Conservation (phyloP, 2,797 vertebrate genomes). For the Triplophysa yarkandensis region DNA sequence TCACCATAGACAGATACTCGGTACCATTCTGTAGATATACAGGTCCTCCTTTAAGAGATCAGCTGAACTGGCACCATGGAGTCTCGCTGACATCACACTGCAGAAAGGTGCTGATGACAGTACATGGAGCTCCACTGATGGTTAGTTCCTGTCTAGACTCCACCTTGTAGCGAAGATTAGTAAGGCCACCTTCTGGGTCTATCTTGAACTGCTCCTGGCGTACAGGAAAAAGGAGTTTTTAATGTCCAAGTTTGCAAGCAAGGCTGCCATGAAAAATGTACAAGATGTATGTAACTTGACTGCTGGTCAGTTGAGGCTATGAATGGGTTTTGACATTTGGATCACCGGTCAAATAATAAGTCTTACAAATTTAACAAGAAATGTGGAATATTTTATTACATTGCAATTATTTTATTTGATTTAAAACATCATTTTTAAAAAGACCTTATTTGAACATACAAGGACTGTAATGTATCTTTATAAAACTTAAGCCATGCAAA, state of each 20-base stretch:
- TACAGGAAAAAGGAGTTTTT: background rate
- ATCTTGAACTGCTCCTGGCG: constrained; percentile 94
- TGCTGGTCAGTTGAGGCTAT: background rate
- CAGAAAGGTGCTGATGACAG: constrained; percentile 84
- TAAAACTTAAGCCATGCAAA: too few relatives aligned
- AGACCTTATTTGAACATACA: too few relatives aligned
- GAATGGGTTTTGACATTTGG: too few relatives aligned
- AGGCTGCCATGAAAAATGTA: background rate
- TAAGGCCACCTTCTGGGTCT: constrained; percentile 89
- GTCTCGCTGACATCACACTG: constrained; percentile 87
- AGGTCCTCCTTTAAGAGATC: constrained; percentile 55
- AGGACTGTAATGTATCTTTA: too few relatives aligned
- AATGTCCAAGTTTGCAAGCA: background rate
- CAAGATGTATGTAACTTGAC: background rate
- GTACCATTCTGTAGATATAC: constrained; percentile 3
- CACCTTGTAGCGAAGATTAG: constrained; percentile 84
- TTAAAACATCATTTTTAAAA: too few relatives aligned
- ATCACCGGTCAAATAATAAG: too few relatives aligned
- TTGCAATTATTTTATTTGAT: too few relatives aligned
- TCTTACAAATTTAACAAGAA: background rate
- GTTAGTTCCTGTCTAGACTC: constrained; percentile 84
- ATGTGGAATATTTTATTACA: background rate
- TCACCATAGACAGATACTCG: background rate
- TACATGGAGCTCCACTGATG: constrained; percentile 89
- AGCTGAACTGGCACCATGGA: constrained; percentile 90